A percentile compares a stretch with the other conserved stretches of the same genome.
Conservation (phyloP, 2,888 invertebrate genomes). For the Epinotia bilunana region DNA sequence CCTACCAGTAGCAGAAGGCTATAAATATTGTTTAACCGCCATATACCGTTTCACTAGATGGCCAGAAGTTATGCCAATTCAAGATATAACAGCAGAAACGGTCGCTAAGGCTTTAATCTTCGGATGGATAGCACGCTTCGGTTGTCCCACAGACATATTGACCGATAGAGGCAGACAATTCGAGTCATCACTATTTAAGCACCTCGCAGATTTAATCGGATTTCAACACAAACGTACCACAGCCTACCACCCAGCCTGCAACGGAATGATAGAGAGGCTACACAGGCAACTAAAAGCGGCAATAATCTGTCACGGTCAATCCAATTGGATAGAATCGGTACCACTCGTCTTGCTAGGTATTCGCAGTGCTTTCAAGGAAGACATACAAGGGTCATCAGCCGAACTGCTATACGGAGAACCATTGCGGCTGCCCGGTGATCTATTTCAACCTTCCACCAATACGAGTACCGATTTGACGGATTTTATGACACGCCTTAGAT, state of each 20-base stretch:
- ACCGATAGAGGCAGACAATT: conserved; percentile 50
- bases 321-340: conserved; percentile 28
- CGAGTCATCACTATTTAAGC: conserved; percentile 28
- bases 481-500: conserved; percentile 11
- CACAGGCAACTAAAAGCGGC: conserved; percentile 63
- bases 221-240: conserved; percentile 18
- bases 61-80: conserved; percentile 59
- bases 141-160: conserved; percentile 52
- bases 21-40: conserved; percentile 50
- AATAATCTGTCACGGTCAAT: conserved; percentile 22
- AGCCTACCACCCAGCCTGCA: conserved; percentile 9
- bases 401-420: conserved; percentile 49
- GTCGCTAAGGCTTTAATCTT: conserved; percentile 55
- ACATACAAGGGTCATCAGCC: conserved; percentile 46
- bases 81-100: conserved; percentile 55
- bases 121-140: conserved; percentile 62
- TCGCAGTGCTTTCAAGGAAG: conserved; percentile 45
- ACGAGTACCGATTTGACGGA: conserved; percentile 39
- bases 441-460: conserved; percentile 18
- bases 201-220: not conserved
- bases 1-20: conserved; percentile 46
- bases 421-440: conserved; percentile 49
- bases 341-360: conserved; percentile 37
- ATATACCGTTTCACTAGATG: conserved; percentile 60
- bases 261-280: conserved; percentile 40